Evolutionary conservation across 2,113 vertebrate genomes (phyloP).

Genomic region (Pseudonaja textilis): DNA sequence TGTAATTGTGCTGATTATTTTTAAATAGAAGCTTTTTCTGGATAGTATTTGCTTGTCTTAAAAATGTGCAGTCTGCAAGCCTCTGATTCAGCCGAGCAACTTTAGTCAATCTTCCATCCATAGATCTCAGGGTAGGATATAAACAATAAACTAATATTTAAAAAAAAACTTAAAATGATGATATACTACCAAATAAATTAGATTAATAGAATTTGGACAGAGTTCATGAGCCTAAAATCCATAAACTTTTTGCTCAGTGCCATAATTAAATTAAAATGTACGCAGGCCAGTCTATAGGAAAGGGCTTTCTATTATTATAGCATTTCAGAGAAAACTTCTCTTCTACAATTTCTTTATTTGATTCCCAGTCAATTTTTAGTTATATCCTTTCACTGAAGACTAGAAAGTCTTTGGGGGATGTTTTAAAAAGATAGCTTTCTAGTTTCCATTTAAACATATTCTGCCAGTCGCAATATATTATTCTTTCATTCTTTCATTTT

Average conservation of each 20-base stretch:
- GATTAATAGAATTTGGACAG: neutral
- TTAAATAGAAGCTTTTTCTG: constrained; percentile 26
- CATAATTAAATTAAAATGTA: neutral
- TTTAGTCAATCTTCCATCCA: neutral
- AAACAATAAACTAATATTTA: neutral
- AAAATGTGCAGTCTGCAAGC: neutral
- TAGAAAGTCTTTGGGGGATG: too few species aligned
- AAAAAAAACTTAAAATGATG: neutral
- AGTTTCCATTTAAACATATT: neutral
- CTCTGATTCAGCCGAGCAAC: neutral
- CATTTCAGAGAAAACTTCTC: neutral
- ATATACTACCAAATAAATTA: neutral
- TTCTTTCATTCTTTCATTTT: too few species aligned
- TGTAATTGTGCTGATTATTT: neutral
- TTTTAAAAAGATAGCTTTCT: neutral
- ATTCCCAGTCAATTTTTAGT: neutral
- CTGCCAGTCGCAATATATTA: too few species aligned
- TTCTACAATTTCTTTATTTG: neutral
- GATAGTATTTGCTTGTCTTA: neutral
- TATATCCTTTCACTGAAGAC: too few species aligned
- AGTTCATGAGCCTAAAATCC: neutral
- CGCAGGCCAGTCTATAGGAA: neutral
- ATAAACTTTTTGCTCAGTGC: neutral
- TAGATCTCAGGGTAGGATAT: neutral
- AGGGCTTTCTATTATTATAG: neutral